Base-by-base conservation (phyloP, 2,113 vertebrate species). In the Prietella phreatophila region DNA sequence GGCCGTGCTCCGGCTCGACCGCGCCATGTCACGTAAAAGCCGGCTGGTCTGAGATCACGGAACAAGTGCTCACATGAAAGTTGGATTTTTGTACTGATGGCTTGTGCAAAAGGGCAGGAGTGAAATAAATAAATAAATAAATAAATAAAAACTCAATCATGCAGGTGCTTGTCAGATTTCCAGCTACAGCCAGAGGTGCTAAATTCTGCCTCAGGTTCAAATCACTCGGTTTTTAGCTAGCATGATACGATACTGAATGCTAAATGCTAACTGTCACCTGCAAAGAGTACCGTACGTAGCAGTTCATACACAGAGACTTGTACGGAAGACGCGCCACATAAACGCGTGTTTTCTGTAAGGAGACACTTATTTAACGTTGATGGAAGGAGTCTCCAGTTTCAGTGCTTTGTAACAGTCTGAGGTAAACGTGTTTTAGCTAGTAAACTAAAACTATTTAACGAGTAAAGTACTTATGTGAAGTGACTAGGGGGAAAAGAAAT, bases 1-100 rank as follows among this genome's bases (percentile, higher is more conserved):
- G 82, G 42, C 36, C 69, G 14, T 84, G 87, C 55, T 88, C n/a
- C 65, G 8, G 71, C 82, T 65, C 58, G 71, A 22, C 56, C 33
- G 19, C 9, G 14, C 87, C 53, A 88, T 78, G 82, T 71, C 56
- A 20, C 25, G 33, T 42, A 25, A 56, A 56, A 82, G 78, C 50
- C 14, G 39, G 63, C 5, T 47, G 81, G 30, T 76, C 19, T 19
- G 56, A 25, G 56, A 63, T 60, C 55, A 25, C 11, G 36, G 56
- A 76, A 58, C 61, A 56, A 76, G 79, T 33, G 9, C 39, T 82
- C 4, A 47, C 11, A 25, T 60, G 5, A 33, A 63, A 76, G n/a
- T 27, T 5, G 0, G 39, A 61, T 33, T 61, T 30, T 69, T 33
- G 3, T 60, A 22, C 27, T 55, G 50, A 80, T 50, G 58, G 56